Base-by-base conservation (phyloP, 2,797 vertebrate species). In the Varecia variegata region DNA sequence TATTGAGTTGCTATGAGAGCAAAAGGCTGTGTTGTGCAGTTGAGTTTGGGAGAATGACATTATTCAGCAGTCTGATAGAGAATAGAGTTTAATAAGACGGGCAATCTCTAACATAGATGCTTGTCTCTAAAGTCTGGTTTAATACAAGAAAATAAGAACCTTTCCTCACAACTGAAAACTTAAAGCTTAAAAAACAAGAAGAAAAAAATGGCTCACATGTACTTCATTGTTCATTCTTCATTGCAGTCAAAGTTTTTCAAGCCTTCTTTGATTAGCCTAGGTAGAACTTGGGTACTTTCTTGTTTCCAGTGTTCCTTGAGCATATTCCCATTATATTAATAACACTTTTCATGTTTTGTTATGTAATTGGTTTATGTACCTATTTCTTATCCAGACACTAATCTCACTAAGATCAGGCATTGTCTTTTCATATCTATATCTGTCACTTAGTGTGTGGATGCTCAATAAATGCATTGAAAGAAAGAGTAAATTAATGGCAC, bases 81-180 rank as follows among this genome's bases (percentile, higher is more conserved):
- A 93, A 43, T 65, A 40, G 10, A 45, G 58, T 87, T 65, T 67
- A 73, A 35, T 74, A 81, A 90, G 47, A 35, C 58, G 76, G 30
- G 43, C 52, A 40, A 14, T 76, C 38, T 73, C 1, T 62, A 52
- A 83, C 10, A n/a, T 21, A 68, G n/a, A 88, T 73, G 62, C n/a
- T 60, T 1, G 7, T 68, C 43, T 67, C n/a, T 67, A 47, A 38
- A 83, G 52, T 84, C 73, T 89, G 54, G 23, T 77, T 70, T 79
- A 70, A 95, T 97, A 96, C 38, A 62, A 62, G 21, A 70, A 89
- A 92, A 67, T 86, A 96, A 96, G 94, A 77, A 38, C 80, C 73
- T 65, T 94, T 70, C 27, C 65, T 11, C 25, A 82, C 45, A 50
- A 47, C 11, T 38, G 70, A 58, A 58, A 85, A 18, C 23, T 38